Evolutionary conservation across 2,888 invertebrate species (phyloP), one percentile per base, ranked within the genome.

Genomic region (Trypoxylon attenuatum): DNA sequence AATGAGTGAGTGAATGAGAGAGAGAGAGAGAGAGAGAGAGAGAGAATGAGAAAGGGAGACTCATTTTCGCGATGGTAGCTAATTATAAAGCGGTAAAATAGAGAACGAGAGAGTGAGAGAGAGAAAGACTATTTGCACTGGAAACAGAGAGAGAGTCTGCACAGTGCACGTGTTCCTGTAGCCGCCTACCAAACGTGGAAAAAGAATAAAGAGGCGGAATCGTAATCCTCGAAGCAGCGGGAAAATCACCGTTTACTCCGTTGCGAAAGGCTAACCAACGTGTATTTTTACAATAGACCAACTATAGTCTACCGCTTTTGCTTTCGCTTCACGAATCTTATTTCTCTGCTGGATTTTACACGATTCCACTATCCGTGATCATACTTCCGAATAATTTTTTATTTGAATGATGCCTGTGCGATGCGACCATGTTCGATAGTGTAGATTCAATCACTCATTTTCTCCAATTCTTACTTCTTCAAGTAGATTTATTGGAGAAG

Each of bases 211-310:
- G 27, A 53, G 27, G 33, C 15, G 19, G 13, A 39, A 41, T 51
- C 27, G 41, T 58, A 50, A 66, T 61, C 52, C 47, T 55, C 50
- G 16, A 33, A 52, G 41, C 21, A 13, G 58, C 58, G 67, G 59
- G 65, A 75, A 75, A 69, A 75, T 70, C 65, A 39, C 56, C 49
- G 51, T 61, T 69, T 49, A 22, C 50, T 13, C 33, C 27, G 57
- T 75, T 69, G 73, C 73, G 73, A 81, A 81, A 82, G 78, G 74
- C 77, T 77, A 74, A 51, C 38, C 53, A 27, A 52, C 27, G 54
- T 61, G 77, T 83, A 84, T 82, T 84, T 83, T 83, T 84, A 81
- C 77, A 76, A 71, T 71, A 73, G 71, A 71, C 66, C 33, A 39
- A n/a, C n/a, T n/a, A n/a, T n/a, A n/a, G n/a, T n/a, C n/a, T n/a